phyloP scores from a whole-genome alignment of 1,140 invertebrate genomes.

The Orius insidiosus region DNA sequence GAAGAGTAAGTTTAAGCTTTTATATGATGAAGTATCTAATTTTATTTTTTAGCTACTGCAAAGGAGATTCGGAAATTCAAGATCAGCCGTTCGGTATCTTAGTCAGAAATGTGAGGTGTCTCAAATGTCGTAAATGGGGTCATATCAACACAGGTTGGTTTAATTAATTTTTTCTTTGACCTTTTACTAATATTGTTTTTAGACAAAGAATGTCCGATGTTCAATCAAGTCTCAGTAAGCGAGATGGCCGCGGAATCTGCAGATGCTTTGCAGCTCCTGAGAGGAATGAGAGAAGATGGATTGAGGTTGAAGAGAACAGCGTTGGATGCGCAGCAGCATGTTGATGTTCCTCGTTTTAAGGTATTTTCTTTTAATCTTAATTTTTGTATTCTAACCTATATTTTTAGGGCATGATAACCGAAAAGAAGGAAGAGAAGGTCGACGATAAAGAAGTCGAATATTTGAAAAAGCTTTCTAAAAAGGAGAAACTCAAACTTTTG shows the following conservation, averaged over 20 bases:
- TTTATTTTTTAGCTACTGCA: constrained; percentile 57
- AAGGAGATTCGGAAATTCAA: constrained; percentile 85
- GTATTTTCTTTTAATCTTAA: constrained; percentile 13
- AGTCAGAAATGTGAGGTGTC: constrained; percentile 92
- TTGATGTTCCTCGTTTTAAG: constrained; percentile 24
- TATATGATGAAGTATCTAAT: constrained; percentile 4
- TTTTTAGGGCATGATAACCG: constrained; percentile 9
- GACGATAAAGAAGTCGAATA: constrained; percentile 11
- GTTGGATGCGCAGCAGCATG: constrained; percentile 39
- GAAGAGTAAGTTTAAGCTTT: constrained; percentile 39
- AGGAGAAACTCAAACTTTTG: constrained; percentile 7
- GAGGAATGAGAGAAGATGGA: constrained; percentile 84
- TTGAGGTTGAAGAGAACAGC: constrained; percentile 61
- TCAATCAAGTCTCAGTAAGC: constrained; percentile 58
- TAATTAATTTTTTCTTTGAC: too few species aligned
- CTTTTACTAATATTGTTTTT: too few species aligned
- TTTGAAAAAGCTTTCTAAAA: constrained; percentile 6
- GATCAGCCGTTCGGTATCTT: constrained; percentile 99
- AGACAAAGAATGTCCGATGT: constrained; percentile 89
- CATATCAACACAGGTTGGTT: constrained; percentile 99
- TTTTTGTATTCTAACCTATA: too few species aligned
- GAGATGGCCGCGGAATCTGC: constrained; percentile 32
- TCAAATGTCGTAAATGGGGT: constrained; percentile 98
- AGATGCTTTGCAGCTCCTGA: constrained; percentile 58
- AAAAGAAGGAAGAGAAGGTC: constrained; percentile 10